Conservation (phyloP, 2,888 invertebrate species). For the Drosophila birchii region DNA sequence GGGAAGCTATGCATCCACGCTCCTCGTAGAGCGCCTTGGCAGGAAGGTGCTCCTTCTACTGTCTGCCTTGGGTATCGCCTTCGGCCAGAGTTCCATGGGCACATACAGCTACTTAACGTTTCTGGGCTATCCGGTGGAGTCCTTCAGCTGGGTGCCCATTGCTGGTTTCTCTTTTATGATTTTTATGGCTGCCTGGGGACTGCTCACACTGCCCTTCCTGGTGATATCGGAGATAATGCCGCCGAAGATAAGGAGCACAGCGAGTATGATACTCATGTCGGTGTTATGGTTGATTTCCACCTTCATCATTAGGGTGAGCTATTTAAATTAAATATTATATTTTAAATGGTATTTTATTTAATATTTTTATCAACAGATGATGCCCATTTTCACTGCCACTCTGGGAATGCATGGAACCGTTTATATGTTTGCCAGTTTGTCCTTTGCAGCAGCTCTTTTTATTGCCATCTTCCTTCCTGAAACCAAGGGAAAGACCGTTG, state of each 20-base stretch:
- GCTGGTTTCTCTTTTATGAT: constrained; percentile 83
- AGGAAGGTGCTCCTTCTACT: constrained; percentile 74
- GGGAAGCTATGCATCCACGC: constrained; percentile 81
- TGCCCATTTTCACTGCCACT: constrained; percentile 69
- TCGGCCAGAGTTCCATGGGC: constrained; percentile 79
- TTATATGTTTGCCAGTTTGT: constrained; percentile 76
- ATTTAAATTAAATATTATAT: too few species aligned
- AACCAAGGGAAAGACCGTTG: constrained; percentile 83
- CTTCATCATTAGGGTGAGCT: constrained; percentile 66
- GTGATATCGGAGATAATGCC: constrained; percentile 82
- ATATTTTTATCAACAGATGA: constrained; percentile 55
- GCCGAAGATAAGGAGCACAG: constrained; percentile 77
- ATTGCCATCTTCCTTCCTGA: constrained; percentile 76
- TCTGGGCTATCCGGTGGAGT: constrained; percentile 61
- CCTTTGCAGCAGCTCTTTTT: constrained; percentile 77
- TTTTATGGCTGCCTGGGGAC: constrained; percentile 81
- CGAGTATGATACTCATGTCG: constrained; percentile 71
- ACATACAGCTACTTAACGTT: constrained; percentile 70
- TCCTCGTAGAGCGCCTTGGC: constrained; percentile 82
- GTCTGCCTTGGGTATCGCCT: constrained; percentile 79
- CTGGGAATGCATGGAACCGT: constrained; percentile 82
- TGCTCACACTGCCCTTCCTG: constrained; percentile 82
- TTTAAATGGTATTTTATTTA: background rate
- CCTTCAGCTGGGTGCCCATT: constrained; percentile 82
- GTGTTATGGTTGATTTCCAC: constrained; percentile 68